A percentile compares a stretch with the other conserved stretches of the same genome.
Evolutionary conservation across 1,140 invertebrate genomes (phyloP).

Genomic region (Octopus sinensis): DNA sequence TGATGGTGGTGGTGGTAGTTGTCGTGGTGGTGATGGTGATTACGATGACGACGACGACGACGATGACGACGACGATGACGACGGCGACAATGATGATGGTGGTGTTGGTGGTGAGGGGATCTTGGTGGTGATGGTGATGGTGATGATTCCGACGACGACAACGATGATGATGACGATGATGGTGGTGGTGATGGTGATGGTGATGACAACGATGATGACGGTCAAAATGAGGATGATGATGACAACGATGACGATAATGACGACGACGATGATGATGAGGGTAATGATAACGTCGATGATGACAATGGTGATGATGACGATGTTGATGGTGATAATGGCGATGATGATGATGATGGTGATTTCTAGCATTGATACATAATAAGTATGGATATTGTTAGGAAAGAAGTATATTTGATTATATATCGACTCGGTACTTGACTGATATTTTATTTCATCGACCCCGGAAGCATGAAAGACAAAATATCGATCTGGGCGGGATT

Average conservation of each 20-base stretch:
- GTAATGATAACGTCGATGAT: slow-evolving; percentile 19
- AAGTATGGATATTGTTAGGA: no score
- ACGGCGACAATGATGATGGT: slow-evolving; percentile 15
- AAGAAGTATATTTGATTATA: no score
- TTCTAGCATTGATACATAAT: not conserved
- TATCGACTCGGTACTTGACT: no score
- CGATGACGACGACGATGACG: slow-evolving; percentile 27
- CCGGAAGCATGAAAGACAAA: no score
- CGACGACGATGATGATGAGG: slow-evolving; percentile 22
- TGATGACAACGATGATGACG: slow-evolving; percentile 20
- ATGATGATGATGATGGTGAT: slow-evolving; percentile 24
- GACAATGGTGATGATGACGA: slow-evolving; percentile 24
- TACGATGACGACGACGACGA: slow-evolving; percentile 21
- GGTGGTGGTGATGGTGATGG: slow-evolving; percentile 6
- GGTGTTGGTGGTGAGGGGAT: no score
- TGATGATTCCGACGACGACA: no score
- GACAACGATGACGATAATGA: slow-evolving; percentile 20
- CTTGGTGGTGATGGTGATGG: no score
- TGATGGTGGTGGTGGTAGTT: slow-evolving; percentile 21
- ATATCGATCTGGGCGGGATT: no score
- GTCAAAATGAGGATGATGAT: not conserved
- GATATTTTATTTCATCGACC: no score
- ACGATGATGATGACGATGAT: not conserved
- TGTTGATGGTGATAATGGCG: slow-evolving; percentile 19
- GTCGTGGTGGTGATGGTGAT: slow-evolving; percentile 23